Percentiles rank a stretch among this genome's conserved stretches.
These are phyloP conservation scores for Thymelicus lineola DNA, from an alignment of 2,888 invertebrate genomes.

Conservation along the genomic window DNA sequence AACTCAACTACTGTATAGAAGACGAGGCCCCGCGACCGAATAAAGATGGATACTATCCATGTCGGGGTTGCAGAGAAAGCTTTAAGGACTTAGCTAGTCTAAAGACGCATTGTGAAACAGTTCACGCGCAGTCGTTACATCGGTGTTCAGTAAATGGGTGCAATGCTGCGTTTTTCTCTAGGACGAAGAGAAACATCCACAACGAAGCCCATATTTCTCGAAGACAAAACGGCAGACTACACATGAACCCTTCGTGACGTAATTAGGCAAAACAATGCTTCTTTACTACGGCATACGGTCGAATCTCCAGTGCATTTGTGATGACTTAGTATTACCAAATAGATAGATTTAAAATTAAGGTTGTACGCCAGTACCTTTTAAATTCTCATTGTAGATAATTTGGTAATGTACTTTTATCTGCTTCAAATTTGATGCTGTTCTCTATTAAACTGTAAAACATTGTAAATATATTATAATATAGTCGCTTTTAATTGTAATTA, in stretches of 20 bases:
- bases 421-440: slow-evolving; percentile 17
- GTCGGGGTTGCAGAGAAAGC: slow-evolving; percentile 88
- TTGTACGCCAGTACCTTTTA: slow-evolving; percentile 62
- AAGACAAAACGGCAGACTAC: slow-evolving; percentile 65
- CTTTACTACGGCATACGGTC: slow-evolving; percentile 43
- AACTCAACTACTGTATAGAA: slow-evolving; percentile 86
- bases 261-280: slow-evolving; percentile 45
- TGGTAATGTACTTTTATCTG: slow-evolving; percentile 28
- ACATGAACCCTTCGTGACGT: slow-evolving; percentile 69
- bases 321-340: slow-evolving; percentile 75
- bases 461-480: slow-evolving; percentile 38
- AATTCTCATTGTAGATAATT: slow-evolving; percentile 49
- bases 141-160: slow-evolving; percentile 91
- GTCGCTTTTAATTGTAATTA: slow-evolving; percentile 30
- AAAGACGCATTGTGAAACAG: slow-evolving; percentile 90
- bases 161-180: slow-evolving; percentile 91
- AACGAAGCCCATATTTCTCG: slow-evolving; percentile 86
- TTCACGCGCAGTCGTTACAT: slow-evolving; percentile 88
- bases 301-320: slow-evolving; percentile 75
- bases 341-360: slow-evolving; percentile 49
- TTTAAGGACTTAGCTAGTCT: slow-evolving; percentile 87
- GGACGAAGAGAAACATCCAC: slow-evolving; percentile 91
- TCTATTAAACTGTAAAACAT: slow-evolving; percentile 27
- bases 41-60: slow-evolving; percentile 88
- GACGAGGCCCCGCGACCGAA: slow-evolving; percentile 88